Percentiles rank a stretch among this genome's conserved stretches.
Evolutionary conservation across 37 sponge, comb jelly and placozoan genomes (phyloP).

Genomic region (Crambe crambe): DNA sequence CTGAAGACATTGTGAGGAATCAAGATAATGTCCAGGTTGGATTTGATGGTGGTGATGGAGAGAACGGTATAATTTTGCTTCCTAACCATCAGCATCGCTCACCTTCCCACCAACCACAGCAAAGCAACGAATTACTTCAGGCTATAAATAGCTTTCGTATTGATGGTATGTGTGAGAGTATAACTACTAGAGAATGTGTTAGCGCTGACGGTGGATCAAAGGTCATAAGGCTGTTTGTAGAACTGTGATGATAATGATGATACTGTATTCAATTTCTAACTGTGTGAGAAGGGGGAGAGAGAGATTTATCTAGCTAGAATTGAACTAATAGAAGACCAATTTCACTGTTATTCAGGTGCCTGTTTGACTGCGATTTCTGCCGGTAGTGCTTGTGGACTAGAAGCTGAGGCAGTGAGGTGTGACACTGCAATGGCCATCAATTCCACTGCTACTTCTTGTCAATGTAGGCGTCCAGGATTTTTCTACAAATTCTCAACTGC

Average conservation of each 20-base stretch:
- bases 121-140: not conserved
- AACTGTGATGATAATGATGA: not conserved
- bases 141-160: not conserved
- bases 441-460: no score
- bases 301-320: no score
- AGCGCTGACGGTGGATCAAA: not conserved
- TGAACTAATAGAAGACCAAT: no score
- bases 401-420: not conserved
- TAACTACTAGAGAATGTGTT: not conserved
- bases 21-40: not conserved
- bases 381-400: not conserved
- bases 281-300: no score
- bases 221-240: not conserved
- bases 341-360: not conserved
- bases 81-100: not conserved
- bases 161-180: not conserved
- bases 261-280: no score
- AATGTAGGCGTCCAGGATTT: no score
- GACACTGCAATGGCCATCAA: not conserved
- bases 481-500: no score
- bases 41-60: slow-evolving; percentile 3
- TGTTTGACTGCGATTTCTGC: not conserved
- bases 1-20: not conserved
- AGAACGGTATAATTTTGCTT: not conserved
- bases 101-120: not conserved